phyloP scores from a whole-genome alignment of 2,888 invertebrate species.

The Stenoptilia bipunctidactyla region DNA sequence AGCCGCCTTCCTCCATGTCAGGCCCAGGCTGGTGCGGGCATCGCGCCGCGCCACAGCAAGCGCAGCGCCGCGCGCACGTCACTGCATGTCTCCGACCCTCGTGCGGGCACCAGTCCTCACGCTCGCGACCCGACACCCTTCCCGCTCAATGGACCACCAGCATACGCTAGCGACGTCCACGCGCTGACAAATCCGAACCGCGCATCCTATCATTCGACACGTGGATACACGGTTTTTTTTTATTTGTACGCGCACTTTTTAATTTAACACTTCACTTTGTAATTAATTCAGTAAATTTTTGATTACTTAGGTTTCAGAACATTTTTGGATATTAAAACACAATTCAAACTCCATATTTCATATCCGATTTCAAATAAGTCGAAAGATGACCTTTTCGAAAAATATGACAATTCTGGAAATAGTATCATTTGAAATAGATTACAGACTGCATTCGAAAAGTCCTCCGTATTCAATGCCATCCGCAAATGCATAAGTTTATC shows the following conservation, averaged over 20 bases:
- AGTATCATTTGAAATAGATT: not conserved
- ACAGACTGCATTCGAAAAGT: no score
- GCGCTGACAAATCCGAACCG: slow-evolving; percentile 38
- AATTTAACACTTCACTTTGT: no score
- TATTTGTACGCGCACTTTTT: no score
- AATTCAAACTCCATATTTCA: no score
- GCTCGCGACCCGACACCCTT: slow-evolving; percentile 70
- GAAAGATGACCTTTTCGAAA: not conserved
- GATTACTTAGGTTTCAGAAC: no score
- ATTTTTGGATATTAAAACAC: no score
- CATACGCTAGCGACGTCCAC: slow-evolving; percentile 50
- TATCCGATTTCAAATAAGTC: not conserved
- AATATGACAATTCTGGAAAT: not conserved
- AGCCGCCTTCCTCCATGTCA: slow-evolving; percentile 67
- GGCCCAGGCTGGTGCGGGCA: slow-evolving; percentile 54
- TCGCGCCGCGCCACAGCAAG: slow-evolving; percentile 68
- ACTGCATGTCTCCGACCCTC: slow-evolving; percentile 67
- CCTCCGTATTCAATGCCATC: not conserved
- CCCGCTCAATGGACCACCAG: slow-evolving; percentile 28
- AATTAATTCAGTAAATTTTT: no score
- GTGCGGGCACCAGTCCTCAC: slow-evolving; percentile 67
- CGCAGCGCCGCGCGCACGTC: slow-evolving; percentile 67
- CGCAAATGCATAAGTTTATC: not conserved
- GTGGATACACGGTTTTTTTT: no score
- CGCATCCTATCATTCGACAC: slow-evolving; percentile 54